phyloP scores from a whole-genome alignment of 2,113 vertebrate species.

The Poeciliopsis retropinna region DNA sequence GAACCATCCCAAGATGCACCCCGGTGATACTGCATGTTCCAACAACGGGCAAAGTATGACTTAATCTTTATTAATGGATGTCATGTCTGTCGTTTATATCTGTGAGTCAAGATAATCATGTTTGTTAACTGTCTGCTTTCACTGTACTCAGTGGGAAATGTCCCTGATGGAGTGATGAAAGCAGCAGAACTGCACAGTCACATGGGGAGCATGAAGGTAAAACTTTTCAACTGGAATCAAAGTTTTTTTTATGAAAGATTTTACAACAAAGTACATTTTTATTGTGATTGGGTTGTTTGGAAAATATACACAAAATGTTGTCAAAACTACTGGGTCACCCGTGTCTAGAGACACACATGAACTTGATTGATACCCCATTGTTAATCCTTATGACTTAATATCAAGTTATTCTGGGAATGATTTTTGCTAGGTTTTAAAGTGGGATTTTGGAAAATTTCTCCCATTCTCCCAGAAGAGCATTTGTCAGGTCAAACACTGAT shows the following conservation, averaged over 20 bases:
- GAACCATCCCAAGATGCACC: conserved; percentile 93
- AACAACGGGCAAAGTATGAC: conserved; percentile 89
- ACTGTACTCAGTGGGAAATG: conserved; percentile 52
- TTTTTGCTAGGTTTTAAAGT: too few relatives aligned
- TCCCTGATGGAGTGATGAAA: conserved; percentile 86
- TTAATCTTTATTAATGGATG: neutral
- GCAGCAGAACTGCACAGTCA: conserved; percentile 94
- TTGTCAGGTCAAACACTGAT: too few relatives aligned
- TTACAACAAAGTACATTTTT: neutral
- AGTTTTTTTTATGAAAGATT: neutral
- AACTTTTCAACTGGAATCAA: neutral
- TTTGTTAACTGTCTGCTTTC: neutral
- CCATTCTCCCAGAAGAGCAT: too few relatives aligned
- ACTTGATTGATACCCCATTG: too few relatives aligned
- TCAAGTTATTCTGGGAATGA: too few relatives aligned
- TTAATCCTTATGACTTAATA: too few relatives aligned
- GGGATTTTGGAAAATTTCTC: too few relatives aligned
- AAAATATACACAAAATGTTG: neutral
- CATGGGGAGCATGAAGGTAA: conserved; percentile 97
- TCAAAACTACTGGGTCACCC: neutral
- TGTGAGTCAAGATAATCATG: neutral
- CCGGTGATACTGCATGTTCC: conserved; percentile 88
- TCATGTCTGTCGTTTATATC: neutral
- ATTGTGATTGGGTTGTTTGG: neutral
- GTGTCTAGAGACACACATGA: neutral